These are phyloP conservation scores for Oplegnathus fasciatus DNA, from an alignment of 2,113 vertebrate species.

Conservation along the genomic window DNA sequence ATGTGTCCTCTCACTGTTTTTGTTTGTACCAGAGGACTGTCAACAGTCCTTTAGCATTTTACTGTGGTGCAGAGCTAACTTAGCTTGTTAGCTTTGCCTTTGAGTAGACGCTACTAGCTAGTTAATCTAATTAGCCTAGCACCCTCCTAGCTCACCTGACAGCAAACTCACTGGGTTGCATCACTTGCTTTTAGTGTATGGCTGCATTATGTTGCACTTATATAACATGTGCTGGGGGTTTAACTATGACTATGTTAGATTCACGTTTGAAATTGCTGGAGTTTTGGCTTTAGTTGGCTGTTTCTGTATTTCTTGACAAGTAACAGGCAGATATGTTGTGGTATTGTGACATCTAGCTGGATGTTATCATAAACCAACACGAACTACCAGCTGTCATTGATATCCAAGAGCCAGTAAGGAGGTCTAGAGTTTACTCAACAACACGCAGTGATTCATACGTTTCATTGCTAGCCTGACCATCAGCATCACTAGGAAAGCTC, in stretches of 20 bases:
- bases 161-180: neutral
- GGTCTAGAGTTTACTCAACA: neutral
- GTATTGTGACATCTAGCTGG: neutral
- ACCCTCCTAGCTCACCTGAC: conserved; percentile 12
- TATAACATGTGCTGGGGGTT: neutral
- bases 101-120: neutral
- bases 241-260: neutral
- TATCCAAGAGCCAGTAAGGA: neutral
- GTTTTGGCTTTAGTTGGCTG: neutral
- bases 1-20: neutral
- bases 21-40: neutral
- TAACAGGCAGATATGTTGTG: neutral
- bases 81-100: conserved; percentile 2
- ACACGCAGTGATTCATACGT: neutral
- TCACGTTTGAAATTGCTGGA: neutral
- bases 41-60: too few species aligned
- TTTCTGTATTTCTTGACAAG: too few species aligned
- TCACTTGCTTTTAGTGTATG: neutral
- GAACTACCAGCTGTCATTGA: neutral
- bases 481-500: neutral
- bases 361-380: neutral
- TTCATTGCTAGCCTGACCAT: neutral
- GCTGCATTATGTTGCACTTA: neutral
- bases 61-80: neutral
- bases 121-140: conserved; percentile 31